Evolutionary conservation across 2,113 vertebrate genomes (phyloP).

Genomic region (Garra rufa): DNA sequence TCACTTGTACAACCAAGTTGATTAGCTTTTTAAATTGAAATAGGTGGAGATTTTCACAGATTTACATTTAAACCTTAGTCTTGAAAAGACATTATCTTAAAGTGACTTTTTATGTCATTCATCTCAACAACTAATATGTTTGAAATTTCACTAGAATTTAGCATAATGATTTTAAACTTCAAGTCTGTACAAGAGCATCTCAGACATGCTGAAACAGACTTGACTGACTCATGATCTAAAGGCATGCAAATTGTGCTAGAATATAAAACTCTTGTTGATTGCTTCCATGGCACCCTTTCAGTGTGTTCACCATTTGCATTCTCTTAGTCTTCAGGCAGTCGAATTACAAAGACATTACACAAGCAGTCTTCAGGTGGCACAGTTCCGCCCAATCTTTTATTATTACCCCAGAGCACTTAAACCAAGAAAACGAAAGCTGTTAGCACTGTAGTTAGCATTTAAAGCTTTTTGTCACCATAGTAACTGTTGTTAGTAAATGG

Average conservation of each 20-base stretch:
- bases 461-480: not conserved
- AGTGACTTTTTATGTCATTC: not conserved
- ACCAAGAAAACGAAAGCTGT: slow-evolving; percentile 6
- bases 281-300: slow-evolving; percentile 15
- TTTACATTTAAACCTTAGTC: not conserved
- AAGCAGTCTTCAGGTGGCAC: slow-evolving; percentile 17
- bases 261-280: slow-evolving; percentile 1
- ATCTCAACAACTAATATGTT: not conserved
- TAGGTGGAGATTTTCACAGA: not conserved
- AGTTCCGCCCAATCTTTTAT: slow-evolving; percentile 1
- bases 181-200: not conserved
- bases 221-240: slow-evolving; percentile 10
- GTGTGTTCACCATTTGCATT: slow-evolving; percentile 19
- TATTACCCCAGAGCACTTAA: not conserved
- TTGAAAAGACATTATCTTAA: not conserved
- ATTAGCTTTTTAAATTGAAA: not conserved
- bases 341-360: slow-evolving; percentile 25
- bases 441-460: not conserved
- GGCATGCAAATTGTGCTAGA: slow-evolving; percentile 28
- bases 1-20: not conserved
- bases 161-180: not conserved
- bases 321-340: not conserved
- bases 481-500: not conserved
- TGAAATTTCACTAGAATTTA: not conserved
- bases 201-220: not conserved